Conservation (phyloP, 2,797 vertebrate species). For the Scyliorhinus canicula region DNA sequence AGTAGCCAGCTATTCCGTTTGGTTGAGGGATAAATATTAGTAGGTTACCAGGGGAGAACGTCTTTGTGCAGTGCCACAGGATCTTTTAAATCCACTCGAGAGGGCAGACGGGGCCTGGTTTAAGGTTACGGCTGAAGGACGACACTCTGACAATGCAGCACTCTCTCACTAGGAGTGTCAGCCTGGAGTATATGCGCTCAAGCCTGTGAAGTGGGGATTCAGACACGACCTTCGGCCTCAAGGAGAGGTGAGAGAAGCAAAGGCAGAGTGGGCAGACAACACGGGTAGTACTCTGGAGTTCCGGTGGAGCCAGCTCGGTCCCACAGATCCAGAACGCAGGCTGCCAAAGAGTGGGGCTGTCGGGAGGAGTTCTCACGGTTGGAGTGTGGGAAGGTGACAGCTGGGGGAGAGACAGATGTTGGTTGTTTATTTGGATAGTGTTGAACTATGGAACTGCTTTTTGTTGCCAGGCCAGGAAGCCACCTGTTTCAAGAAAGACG, state of each 20-base stretch:
- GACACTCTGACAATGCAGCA: not conserved
- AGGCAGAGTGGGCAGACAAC: not conserved
- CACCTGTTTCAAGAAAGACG: not conserved
- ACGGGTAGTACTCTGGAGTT: not conserved
- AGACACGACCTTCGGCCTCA: not conserved
- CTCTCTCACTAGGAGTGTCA: not conserved
- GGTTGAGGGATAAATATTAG: not conserved
- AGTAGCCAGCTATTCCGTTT: not conserved
- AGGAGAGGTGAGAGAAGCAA: not conserved
- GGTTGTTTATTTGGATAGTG: not conserved
- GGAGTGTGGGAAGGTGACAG: not conserved
- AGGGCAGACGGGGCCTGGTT: too few species aligned
- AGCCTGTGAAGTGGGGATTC: not conserved
- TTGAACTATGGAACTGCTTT: too few species aligned
- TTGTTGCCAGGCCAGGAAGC: not conserved
- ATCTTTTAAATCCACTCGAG: too few species aligned
- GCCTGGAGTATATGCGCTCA: not conserved
- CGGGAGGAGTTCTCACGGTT: not conserved
- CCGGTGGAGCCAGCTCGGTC: not conserved
- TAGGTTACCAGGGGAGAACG: too few species aligned
- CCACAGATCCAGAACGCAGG: not conserved
- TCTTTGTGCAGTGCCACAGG: too few species aligned
- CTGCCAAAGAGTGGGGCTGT: not conserved
- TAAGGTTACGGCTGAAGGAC: not conserved
- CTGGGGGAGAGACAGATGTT: slow-evolving; percentile 21